A percentile compares a stretch with the other conserved stretches of the same genome.
phyloP scores from a whole-genome alignment of 2,113 vertebrate species.

The Scophthalmus maximus region DNA sequence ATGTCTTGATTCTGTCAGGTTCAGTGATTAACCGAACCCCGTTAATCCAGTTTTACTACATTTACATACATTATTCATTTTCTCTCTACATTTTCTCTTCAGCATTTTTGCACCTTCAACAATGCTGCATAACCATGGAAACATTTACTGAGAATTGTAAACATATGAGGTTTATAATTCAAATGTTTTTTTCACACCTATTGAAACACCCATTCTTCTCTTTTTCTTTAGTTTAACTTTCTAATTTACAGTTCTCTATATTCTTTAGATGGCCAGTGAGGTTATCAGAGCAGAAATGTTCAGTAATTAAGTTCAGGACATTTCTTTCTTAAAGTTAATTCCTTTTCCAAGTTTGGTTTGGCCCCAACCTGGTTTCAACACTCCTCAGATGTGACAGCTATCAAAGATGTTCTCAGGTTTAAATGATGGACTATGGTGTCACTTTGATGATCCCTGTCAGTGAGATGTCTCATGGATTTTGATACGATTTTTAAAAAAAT shows the following conservation, averaged over 20 bases:
- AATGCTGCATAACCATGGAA: neutral
- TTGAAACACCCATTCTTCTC: neutral
- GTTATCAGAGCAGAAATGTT: constrained; percentile 4
- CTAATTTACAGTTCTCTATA: neutral
- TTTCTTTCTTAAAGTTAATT: neutral
- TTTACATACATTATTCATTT: neutral
- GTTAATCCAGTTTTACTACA: neutral
- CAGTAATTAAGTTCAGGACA: neutral
- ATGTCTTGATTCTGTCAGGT: neutral
- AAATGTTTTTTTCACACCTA: neutral
- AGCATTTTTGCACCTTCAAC: neutral
- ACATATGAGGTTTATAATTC: neutral
- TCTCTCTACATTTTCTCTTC: neutral
- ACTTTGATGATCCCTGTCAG: neutral
- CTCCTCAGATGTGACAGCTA: neutral
- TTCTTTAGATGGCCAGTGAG: neutral
- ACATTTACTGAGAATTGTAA: neutral
- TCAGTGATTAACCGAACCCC: neutral
- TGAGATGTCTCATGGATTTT: constrained; percentile 16
- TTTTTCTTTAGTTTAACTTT: neutral
- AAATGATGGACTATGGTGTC: neutral
- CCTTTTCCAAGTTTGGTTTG: constrained; percentile 2
- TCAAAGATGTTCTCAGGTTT: neutral
- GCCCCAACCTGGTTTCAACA: neutral
- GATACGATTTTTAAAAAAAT: neutral